Conservation (phyloP, 2,888 invertebrate genomes). For the Hedya salicella region DNA sequence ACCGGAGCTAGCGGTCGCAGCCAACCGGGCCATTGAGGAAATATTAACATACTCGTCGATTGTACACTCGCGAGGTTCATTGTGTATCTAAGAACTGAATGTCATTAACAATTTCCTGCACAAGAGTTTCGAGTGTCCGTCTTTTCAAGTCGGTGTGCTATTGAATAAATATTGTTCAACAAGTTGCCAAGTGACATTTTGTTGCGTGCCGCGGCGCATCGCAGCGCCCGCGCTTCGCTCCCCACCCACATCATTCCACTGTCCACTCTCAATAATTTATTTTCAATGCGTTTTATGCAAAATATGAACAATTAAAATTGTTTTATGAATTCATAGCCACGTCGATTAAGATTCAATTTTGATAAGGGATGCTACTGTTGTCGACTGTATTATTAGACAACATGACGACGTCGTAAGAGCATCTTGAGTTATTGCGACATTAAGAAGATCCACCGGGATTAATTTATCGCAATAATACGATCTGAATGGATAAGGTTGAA, state of each 20-base stretch:
- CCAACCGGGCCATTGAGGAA: conserved; percentile 56
- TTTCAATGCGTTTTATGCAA: conserved; percentile 74
- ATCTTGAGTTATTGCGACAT: conserved; percentile 59
- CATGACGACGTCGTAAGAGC: conserved; percentile 58
- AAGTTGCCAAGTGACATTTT: conserved; percentile 81
- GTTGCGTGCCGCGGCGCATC: conserved; percentile 60
- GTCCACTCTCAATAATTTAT: conserved; percentile 72
- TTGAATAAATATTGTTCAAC: conserved; percentile 82
- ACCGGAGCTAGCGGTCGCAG: conserved; percentile 55
- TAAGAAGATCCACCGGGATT: conserved; percentile 52
- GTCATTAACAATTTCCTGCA: conserved; percentile 80
- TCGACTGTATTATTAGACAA: conserved; percentile 68
- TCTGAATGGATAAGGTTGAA: conserved; percentile 13
- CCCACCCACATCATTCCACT: conserved; percentile 68
- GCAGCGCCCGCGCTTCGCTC: conserved; percentile 37
- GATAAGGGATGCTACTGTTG: conserved; percentile 73
- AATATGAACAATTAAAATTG: conserved; percentile 78
- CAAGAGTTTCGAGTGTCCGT: conserved; percentile 76
- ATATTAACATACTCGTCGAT: conserved; percentile 70
- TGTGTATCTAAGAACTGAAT: conserved; percentile 77
- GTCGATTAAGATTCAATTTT: conserved; percentile 81
- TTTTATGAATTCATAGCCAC: conserved; percentile 74
- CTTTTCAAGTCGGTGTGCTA: conserved; percentile 70
- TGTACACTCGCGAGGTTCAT: conserved; percentile 51
- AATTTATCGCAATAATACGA: conserved; percentile 45